Conservation (phyloP, 2,888 invertebrate genomes). For the Catocala fraxini region DNA sequence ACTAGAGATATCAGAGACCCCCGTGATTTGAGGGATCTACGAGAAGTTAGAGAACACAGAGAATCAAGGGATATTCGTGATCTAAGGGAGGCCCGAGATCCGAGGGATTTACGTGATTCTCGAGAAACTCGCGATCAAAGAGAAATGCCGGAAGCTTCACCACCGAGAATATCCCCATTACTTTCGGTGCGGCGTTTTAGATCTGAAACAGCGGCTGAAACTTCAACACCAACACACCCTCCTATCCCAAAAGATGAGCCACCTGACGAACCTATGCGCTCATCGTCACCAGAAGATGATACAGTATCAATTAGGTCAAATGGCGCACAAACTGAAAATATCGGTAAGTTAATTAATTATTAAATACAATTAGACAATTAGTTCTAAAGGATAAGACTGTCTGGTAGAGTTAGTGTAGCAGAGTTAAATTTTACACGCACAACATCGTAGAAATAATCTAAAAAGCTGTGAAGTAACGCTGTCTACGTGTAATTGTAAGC, state of each 20-base stretch:
- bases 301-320: constrained; percentile 86
- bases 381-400: too few species aligned
- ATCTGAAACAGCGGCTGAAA: constrained; percentile 72
- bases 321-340: constrained; percentile 85
- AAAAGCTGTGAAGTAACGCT: too few species aligned
- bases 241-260: constrained; percentile 86
- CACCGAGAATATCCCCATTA: constrained; percentile 82
- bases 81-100: constrained; percentile 61
- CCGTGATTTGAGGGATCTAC: constrained; percentile 69
- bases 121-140: constrained; percentile 72
- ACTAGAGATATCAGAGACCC: constrained; percentile 67
- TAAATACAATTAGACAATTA: too few species aligned
- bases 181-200: constrained; percentile 83
- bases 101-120: constrained; percentile 71
- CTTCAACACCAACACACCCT: constrained; percentile 78
- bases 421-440: too few species aligned
- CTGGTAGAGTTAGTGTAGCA: too few species aligned
- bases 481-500: too few species aligned
- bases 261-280: constrained; percentile 84
- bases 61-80: constrained; percentile 70
- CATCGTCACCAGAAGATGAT: constrained; percentile 88
- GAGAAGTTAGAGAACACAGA: constrained; percentile 65
- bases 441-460: too few species aligned
- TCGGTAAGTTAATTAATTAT: constrained; percentile 72
- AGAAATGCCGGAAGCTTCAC: constrained; percentile 80